Percentiles rank a stretch among this genome's conserved stretches.
These are phyloP conservation scores for Pagrus major DNA, from an alignment of 2,113 vertebrate genomes.

Conservation along the genomic window DNA sequence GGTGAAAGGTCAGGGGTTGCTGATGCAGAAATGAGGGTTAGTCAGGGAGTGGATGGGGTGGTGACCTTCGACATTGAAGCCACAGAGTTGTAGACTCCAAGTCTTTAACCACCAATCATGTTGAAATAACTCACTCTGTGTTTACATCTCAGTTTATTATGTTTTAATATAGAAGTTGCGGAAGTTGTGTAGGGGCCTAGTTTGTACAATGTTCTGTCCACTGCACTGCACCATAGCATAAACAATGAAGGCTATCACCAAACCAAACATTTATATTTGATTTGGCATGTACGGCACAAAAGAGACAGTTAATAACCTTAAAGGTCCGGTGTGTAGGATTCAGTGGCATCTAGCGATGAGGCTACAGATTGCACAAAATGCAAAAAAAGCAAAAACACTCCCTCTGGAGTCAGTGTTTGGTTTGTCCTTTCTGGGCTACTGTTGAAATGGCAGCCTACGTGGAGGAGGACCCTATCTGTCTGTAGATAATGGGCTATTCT, in stretches of 20 bases:
- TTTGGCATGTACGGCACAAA: background rate
- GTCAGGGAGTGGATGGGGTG: slow-evolving; percentile 46
- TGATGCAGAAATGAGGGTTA: slow-evolving; percentile 59
- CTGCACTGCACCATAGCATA: background rate
- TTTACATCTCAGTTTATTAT: slow-evolving; percentile 4
- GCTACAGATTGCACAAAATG: no score
- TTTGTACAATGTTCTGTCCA: background rate
- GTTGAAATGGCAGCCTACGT: no score
- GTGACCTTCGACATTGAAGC: slow-evolving; percentile 63
- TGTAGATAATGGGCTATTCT: no score
- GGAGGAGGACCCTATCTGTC: no score
- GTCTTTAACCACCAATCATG: slow-evolving; percentile 33
- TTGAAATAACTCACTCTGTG: slow-evolving; percentile 17
- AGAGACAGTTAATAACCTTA: background rate
- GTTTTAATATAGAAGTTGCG: background rate
- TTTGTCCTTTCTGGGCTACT: no score
- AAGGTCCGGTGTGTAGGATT: no score
- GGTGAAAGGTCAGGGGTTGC: slow-evolving; percentile 62
- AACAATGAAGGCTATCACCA: background rate
- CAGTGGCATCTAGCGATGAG: no score
- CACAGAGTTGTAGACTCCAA: slow-evolving; percentile 43
- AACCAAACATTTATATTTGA: background rate
- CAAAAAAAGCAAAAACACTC: no score
- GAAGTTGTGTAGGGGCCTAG: background rate
- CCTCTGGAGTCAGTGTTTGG: no score